Evolutionary conservation across 2,113 vertebrate genomes (phyloP).

Genomic region (Rhodinocichla rosea): DNA sequence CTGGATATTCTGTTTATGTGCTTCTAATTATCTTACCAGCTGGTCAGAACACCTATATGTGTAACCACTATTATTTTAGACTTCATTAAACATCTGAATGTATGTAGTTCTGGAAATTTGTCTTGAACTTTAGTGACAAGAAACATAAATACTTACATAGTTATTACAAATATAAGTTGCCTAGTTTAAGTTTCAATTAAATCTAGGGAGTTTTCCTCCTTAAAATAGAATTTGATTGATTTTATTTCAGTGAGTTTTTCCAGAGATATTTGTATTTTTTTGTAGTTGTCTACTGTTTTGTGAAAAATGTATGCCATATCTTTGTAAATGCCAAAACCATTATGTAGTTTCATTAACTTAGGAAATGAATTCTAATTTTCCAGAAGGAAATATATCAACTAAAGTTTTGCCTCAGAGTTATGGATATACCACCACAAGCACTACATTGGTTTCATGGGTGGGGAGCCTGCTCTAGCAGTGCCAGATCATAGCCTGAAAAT

Average conservation of each 20-base stretch:
- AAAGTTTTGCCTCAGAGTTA: background rate
- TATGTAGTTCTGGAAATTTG: background rate
- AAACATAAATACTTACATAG: background rate
- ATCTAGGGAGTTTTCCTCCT: background rate
- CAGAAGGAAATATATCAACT: background rate
- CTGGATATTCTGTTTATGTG: background rate
- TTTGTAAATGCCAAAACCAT: background rate
- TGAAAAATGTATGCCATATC: background rate
- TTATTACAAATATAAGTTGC: background rate
- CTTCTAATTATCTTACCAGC: background rate
- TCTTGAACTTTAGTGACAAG: background rate
- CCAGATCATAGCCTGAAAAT: background rate
- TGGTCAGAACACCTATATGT: background rate
- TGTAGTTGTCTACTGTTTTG: background rate
- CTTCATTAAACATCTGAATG: background rate
- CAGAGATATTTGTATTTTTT: background rate
- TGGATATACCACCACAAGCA: background rate
- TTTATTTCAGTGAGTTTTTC: background rate
- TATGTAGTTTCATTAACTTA: background rate
- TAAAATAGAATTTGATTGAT: background rate
- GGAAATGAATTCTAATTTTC: background rate
- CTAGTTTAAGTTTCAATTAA: background rate
- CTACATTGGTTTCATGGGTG: fast-evolving
- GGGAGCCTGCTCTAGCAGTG: background rate
- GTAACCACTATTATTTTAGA: background rate